Evolutionary conservation across 2,797 vertebrate genomes (phyloP).

Genomic region (Remorina albescens): DNA sequence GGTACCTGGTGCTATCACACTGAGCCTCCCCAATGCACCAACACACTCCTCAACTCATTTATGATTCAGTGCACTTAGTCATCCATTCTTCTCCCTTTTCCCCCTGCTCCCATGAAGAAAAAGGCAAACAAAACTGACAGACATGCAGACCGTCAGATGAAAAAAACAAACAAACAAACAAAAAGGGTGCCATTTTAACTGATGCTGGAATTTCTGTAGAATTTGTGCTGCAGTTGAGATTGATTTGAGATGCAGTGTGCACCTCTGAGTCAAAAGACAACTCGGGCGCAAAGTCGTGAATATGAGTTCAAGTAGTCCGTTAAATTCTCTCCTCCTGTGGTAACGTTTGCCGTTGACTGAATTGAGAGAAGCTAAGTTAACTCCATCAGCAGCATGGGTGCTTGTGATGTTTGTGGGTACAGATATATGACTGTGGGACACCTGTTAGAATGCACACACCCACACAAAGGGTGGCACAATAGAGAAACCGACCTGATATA

Average conservation of each 20-base stretch:
- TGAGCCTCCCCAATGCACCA: slow-evolving; percentile 42
- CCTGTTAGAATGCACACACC: slow-evolving; percentile 43
- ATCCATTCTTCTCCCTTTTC: slow-evolving; percentile 34
- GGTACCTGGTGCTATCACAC: slow-evolving; percentile 55
- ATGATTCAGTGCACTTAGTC: slow-evolving; percentile 72
- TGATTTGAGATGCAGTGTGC: slow-evolving; percentile 60
- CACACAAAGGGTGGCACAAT: slow-evolving; percentile 19
- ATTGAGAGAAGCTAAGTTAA: slow-evolving; percentile 42
- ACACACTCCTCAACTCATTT: slow-evolving; percentile 61
- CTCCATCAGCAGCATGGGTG: slow-evolving; percentile 29
- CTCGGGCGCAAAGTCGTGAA: slow-evolving; percentile 25
- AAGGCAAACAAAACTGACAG: slow-evolving; percentile 55
- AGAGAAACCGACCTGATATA: slow-evolving; percentile 34
- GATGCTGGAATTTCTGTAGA: slow-evolving; percentile 58
- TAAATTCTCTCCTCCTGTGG: slow-evolving; percentile 50
- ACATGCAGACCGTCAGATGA: slow-evolving; percentile 38
- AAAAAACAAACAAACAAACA: slow-evolving; percentile 10
- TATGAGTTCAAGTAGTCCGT: slow-evolving; percentile 50
- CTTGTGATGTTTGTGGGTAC: slow-evolving; percentile 42
- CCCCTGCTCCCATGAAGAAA: slow-evolving; percentile 37
- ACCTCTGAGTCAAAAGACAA: slow-evolving; percentile 44
- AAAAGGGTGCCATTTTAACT: slow-evolving; percentile 50
- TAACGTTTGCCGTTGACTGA: slow-evolving; percentile 51
- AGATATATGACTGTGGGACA: slow-evolving; percentile 45
- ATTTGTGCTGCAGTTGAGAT: slow-evolving; percentile 60